Conservation (phyloP, 2,888 invertebrate species). For the Amphiduros pacificus region DNA sequence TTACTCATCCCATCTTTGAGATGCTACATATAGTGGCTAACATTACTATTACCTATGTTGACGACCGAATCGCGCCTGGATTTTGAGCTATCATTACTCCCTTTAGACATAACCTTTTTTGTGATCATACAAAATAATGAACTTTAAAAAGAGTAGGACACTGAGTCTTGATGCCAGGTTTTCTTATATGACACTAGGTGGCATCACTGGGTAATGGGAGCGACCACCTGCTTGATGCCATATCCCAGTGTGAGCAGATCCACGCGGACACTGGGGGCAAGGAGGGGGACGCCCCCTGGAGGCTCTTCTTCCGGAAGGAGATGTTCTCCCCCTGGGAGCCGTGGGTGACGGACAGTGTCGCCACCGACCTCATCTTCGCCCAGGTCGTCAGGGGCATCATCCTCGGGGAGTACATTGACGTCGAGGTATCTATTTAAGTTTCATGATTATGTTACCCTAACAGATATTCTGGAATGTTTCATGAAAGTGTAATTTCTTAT, state of each 20-base stretch:
- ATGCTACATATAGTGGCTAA: too few species aligned
- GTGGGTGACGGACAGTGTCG: constrained; percentile 10
- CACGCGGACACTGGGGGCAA: constrained; percentile 16
- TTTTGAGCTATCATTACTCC: too few species aligned
- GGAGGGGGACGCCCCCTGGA: constrained; percentile 16
- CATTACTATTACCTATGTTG: too few species aligned
- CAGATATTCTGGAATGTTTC: too few species aligned
- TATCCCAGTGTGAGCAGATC: constrained; percentile 29
- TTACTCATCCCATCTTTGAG: too few species aligned
- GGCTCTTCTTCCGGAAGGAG: constrained; percentile 26
- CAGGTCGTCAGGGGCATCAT: constrained; percentile 29
- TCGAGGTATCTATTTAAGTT: too few species aligned
- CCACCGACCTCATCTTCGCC: constrained; percentile 25
- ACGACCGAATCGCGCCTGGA: too few species aligned
- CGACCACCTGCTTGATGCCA: constrained; percentile 30
- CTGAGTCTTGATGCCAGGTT: background rate
- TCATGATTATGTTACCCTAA: too few species aligned
- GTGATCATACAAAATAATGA: too few species aligned
- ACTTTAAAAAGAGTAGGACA: background rate
- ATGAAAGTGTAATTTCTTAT: too few species aligned
- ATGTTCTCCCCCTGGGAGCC: constrained; percentile 21
- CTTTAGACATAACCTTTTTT: too few species aligned
- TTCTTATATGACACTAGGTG: constrained; percentile 18
- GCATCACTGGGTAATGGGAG: constrained; percentile 27
- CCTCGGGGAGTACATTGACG: constrained; percentile 29